These are phyloP conservation scores for Falcaria lacertinaria DNA, from an alignment of 2,888 invertebrate species.

Conservation along the genomic window DNA sequence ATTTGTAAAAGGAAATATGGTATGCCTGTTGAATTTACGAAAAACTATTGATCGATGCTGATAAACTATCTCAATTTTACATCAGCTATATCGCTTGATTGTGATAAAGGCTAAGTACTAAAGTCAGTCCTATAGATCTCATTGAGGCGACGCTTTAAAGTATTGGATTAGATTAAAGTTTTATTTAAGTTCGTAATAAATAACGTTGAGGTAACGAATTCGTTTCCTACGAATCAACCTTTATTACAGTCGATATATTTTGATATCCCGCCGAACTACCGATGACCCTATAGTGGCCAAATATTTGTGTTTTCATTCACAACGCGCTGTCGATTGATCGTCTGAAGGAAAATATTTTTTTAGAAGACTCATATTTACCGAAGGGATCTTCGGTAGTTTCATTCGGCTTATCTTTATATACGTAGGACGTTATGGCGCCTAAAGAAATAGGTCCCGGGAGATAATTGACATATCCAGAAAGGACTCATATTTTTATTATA, in stretches of 20 bases:
- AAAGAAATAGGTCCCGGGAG: neutral
- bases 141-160: too few species aligned
- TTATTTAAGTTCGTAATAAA: too few species aligned
- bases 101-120: too few species aligned
- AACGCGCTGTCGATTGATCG: constrained; percentile 32
- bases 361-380: constrained; percentile 23
- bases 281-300: constrained; percentile 18
- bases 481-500: neutral
- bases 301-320: constrained; percentile 48
- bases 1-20: too few species aligned
- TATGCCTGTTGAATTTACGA: too few species aligned
- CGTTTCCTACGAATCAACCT: too few species aligned
- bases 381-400: constrained; percentile 14
- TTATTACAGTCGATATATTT: neutral
- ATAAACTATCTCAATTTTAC: too few species aligned
- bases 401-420: constrained; percentile 6
- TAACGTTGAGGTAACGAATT: too few species aligned
- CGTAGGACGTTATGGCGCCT: neutral
- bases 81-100: too few species aligned
- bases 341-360: constrained; percentile 39
- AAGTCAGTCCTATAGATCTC: too few species aligned
- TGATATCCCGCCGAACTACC: neutral
- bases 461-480: neutral
- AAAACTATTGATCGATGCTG: too few species aligned
- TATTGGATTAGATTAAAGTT: too few species aligned